A percentile compares a stretch with the other conserved stretches of the same genome.
phyloP scores from a whole-genome alignment of 2,888 invertebrate genomes.

The Eupeodes luniger region DNA sequence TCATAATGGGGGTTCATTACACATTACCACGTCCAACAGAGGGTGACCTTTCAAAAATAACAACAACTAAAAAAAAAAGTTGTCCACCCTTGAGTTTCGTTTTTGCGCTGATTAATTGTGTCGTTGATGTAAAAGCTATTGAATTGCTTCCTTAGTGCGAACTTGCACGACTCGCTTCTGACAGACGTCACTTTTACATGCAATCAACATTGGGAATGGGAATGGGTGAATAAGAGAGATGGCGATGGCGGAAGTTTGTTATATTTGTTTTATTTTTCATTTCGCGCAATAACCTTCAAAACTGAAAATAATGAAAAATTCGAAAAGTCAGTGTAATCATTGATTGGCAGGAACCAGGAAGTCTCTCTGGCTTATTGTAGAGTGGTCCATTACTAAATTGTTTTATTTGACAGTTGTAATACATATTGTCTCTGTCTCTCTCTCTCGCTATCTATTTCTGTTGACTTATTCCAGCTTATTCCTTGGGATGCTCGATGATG shows the following conservation, averaged over 20 bases:
- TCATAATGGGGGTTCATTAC: conserved; percentile 70
- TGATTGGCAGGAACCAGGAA: conserved; percentile 48
- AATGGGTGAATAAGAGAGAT: too few relatives aligned
- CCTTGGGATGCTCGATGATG: neutral
- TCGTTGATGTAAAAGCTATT: conserved; percentile 68
- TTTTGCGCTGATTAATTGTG: conserved; percentile 66
- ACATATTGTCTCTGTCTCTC: neutral
- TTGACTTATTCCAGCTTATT: neutral
- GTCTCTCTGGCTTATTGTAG: conserved; percentile 18
- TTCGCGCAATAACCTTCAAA: conserved; percentile 10
- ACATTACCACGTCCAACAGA: conserved; percentile 53
- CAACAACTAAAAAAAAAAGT: conserved; percentile 1
- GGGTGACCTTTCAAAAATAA: conserved; percentile 11
- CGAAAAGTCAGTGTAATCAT: conserved; percentile 29
- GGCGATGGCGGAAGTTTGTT: conserved; percentile 48
- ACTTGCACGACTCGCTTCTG: conserved; percentile 27
- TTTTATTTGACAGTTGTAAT: conserved; percentile 22
- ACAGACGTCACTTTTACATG: conserved; percentile 47
- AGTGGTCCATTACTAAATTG: conserved; percentile 51
- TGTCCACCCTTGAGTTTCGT: conserved; percentile 6
- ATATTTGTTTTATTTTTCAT: conserved; percentile 39
- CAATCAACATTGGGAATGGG: conserved; percentile 16
- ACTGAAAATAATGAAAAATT: conserved; percentile 57
- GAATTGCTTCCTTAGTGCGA: conserved; percentile 60
- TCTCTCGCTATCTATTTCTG: too few relatives aligned